A percentile compares a stretch with the other conserved stretches of the same genome.
Evolutionary conservation across 2,113 vertebrate species (phyloP).

Genomic region (Diadophis punctatus): DNA sequence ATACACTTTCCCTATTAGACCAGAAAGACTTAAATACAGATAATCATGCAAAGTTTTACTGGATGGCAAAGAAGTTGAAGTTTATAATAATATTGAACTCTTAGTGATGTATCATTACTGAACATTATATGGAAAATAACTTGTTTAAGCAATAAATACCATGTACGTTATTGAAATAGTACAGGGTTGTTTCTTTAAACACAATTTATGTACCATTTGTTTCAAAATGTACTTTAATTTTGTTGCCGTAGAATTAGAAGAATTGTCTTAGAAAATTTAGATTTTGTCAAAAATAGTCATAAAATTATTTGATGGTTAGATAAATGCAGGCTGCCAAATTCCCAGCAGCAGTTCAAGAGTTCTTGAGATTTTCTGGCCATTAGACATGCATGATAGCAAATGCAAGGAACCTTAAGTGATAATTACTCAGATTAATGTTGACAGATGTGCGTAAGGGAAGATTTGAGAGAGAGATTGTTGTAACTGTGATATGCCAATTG

Average conservation of each 20-base stretch:
- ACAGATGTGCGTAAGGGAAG: background rate
- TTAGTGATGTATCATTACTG: background rate
- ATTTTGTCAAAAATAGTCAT: no score
- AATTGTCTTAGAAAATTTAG: background rate
- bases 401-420: background rate
- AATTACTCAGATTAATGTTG: background rate
- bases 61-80: background rate
- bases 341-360: background rate
- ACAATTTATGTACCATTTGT: background rate
- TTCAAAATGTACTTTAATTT: background rate
- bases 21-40: background rate
- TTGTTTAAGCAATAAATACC: background rate
- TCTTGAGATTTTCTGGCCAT: background rate
- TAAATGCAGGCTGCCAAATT: background rate
- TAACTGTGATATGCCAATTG: background rate
- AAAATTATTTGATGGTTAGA: background rate
- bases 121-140: background rate
- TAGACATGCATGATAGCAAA: background rate
- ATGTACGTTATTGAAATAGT: background rate
- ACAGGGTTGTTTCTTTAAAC: background rate
- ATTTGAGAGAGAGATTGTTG: background rate
- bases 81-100: background rate
- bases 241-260: background rate
- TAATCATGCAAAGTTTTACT: background rate
- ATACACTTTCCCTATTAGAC: background rate